phyloP scores from a whole-genome alignment of 2,888 invertebrate species.

The Acrobeloides nanus region DNA sequence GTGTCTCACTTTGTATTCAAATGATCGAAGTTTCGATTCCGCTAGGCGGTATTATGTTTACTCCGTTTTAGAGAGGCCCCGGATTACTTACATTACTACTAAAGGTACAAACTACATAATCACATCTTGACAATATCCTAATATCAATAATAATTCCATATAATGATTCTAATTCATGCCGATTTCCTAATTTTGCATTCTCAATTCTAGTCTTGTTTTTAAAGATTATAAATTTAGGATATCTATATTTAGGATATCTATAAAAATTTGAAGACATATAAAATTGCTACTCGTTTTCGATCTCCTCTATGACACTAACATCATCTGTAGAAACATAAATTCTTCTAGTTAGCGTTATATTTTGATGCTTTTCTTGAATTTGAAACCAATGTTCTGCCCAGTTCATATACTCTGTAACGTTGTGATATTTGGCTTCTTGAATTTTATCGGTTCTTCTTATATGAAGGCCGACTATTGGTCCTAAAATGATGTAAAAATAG shows the following conservation, averaged over 20 bases:
- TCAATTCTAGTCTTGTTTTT: no score
- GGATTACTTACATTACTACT: constrained; percentile 98
- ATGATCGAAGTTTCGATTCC: no score
- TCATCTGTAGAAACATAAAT: constrained; percentile 93
- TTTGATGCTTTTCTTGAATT: constrained; percentile 32
- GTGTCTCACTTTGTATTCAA: no score
- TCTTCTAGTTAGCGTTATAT: constrained; percentile 58
- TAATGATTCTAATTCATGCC: no score
- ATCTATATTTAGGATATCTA: constrained; percentile 77
- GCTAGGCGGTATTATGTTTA: no score
- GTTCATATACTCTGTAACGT: constrained; percentile 89
- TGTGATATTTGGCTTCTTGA: constrained; percentile 93
- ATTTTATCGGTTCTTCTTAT: constrained; percentile 67
- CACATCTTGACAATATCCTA: constrained; percentile 77
- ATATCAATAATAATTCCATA: constrained; percentile 88
- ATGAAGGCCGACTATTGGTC: constrained; percentile 58
- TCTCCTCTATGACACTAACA: constrained; percentile 68
- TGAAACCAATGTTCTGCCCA: constrained; percentile 43
- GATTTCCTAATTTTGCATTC: no score
- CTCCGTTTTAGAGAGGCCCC: no score
- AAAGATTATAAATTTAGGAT: no score
- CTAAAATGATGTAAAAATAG: no score
- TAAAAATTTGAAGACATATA: no score
- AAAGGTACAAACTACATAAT: constrained; percentile 95
- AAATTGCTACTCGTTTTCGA: constrained; percentile 58